Percentiles rank a stretch among this genome's conserved stretches.
Evolutionary conservation across 35 echinoderm and acorn worm genomes (phyloP).

Genomic region (Heliocidaris tuberculata): DNA sequence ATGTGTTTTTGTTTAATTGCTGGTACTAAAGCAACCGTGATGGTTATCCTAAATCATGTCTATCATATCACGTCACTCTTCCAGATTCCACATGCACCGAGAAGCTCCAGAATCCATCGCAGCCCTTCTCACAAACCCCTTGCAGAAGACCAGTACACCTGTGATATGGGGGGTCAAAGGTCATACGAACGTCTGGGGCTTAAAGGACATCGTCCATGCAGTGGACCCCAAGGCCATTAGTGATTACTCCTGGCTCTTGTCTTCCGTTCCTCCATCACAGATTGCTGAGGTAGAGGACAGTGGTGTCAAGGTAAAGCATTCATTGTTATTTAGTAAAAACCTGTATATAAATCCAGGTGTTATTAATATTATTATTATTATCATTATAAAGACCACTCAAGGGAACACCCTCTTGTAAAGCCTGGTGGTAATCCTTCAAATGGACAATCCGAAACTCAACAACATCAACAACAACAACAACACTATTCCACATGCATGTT

Average conservation of each 20-base stretch:
- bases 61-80: background rate
- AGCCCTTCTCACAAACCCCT: constrained; percentile 46
- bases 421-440: background rate
- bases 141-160: constrained; percentile 58
- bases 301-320: constrained; percentile 39
- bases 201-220: constrained; percentile 58
- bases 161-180: constrained; percentile 71
- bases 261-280: constrained; percentile 27
- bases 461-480: too few species aligned
- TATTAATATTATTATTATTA: background rate
- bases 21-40: too few species aligned
- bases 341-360: too few species aligned
- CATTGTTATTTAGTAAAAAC: background rate
- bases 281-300: constrained; percentile 49
- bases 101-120: constrained; percentile 18
- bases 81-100: constrained; percentile 70
- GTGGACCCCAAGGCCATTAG: constrained; percentile 53
- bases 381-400: background rate
- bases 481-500: too few species aligned
- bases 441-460: background rate
- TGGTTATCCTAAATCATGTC: background rate
- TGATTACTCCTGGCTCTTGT: constrained; percentile 55
- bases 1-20: too few species aligned
- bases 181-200: constrained; percentile 69
- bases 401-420: background rate